Percentiles rank a stretch among this genome's conserved stretches.
These are phyloP conservation scores for Phyllotis vaccarum DNA, from an alignment of 2,797 vertebrate species.

Conservation along the genomic window DNA sequence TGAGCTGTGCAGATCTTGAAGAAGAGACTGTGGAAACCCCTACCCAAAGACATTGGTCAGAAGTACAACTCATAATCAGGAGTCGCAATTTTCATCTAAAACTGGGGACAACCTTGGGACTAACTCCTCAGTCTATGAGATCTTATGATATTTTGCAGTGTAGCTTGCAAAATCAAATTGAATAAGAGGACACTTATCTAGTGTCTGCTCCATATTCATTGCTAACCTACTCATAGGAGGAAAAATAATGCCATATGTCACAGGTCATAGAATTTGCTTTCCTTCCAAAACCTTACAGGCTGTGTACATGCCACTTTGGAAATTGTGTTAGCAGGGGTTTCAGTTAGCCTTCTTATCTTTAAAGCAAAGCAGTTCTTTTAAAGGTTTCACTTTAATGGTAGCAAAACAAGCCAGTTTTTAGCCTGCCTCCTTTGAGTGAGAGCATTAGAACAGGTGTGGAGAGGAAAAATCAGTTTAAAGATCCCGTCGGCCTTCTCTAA, in stretches of 20 bases:
- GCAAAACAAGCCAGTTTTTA: neutral
- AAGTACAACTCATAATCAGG: neutral
- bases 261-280: neutral
- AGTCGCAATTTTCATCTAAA: neutral
- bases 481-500: neutral
- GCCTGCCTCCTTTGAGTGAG: neutral
- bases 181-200: neutral
- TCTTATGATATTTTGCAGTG: neutral
- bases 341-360: conserved; percentile 25
- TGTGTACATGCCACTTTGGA: neutral
- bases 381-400: neutral
- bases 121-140: neutral
- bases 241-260: neutral
- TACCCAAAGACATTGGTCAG: neutral
- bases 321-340: neutral
- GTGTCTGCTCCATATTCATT: neutral
- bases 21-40: neutral
- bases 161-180: neutral
- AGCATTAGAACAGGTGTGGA: neutral
- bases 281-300: neutral
- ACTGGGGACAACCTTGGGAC: neutral
- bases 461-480: neutral
- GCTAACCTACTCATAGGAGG: neutral
- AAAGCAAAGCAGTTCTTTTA: neutral
- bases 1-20: neutral